Evolutionary conservation across 2,888 invertebrate species (phyloP).

Genomic region (Drosophila heteroneura): DNA sequence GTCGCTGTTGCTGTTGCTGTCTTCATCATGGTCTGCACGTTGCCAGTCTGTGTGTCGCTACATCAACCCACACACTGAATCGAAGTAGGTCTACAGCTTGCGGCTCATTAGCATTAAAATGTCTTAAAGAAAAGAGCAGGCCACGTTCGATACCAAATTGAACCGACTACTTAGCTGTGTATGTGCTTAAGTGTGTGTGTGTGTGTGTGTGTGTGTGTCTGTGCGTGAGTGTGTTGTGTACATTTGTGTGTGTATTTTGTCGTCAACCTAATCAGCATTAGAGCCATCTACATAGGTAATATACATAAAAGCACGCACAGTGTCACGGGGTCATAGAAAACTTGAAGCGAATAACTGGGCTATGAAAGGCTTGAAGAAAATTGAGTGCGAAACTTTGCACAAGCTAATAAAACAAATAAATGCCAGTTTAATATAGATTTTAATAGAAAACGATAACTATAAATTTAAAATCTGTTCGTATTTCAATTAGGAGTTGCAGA

Average conservation of each 20-base stretch:
- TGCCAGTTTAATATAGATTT: background rate
- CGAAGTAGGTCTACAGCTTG: slow-evolving; percentile 72
- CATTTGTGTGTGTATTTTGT: slow-evolving; percentile 36
- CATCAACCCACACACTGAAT: slow-evolving; percentile 62
- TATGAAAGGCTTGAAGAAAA: background rate
- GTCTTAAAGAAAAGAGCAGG: slow-evolving; percentile 75
- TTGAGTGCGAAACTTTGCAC: slow-evolving; percentile 1
- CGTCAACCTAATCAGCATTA: slow-evolving; percentile 76
- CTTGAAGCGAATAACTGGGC: background rate
- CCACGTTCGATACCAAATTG: slow-evolving; percentile 81
- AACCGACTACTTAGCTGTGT: slow-evolving; percentile 68
- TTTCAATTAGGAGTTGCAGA: slow-evolving; percentile 13
- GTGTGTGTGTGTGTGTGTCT: slow-evolving; percentile 3
- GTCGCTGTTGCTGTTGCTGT: slow-evolving; percentile 6
- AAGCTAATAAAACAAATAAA: background rate
- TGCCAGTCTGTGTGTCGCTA: slow-evolving; percentile 65
- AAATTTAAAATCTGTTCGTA: slow-evolving; percentile 30
- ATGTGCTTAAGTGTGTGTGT: slow-evolving; percentile 14
- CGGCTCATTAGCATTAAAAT: slow-evolving; percentile 82
- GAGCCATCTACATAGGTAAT: slow-evolving; percentile 79
- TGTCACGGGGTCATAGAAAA: slow-evolving; percentile 40
- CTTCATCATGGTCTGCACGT: slow-evolving; percentile 40
- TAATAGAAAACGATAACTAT: background rate
- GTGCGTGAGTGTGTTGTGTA: background rate
- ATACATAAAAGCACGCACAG: slow-evolving; percentile 71